These are phyloP conservation scores for Drosophila bocqueti DNA, from an alignment of 1,140 invertebrate genomes.

Conservation along the genomic window DNA sequence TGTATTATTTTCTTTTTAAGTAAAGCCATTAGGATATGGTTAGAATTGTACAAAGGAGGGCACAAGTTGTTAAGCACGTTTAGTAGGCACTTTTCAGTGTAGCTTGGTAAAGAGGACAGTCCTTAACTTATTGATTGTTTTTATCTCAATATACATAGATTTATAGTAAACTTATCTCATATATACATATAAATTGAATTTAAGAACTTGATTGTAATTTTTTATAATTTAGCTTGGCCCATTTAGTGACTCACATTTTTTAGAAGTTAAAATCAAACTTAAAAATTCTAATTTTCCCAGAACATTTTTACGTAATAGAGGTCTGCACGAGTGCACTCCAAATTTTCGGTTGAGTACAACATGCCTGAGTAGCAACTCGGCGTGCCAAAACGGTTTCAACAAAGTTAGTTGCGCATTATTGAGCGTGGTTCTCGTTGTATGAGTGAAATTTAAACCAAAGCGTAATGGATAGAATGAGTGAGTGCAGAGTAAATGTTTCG, in stretches of 20 bases:
- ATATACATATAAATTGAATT: neutral
- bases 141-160: constrained; percentile 1
- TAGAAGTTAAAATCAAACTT: neutral
- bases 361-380: too few relatives aligned
- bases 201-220: neutral
- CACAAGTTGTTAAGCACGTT: constrained; percentile 4
- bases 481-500: too few relatives aligned
- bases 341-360: too few relatives aligned
- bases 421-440: too few relatives aligned
- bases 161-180: neutral
- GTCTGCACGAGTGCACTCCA: too few relatives aligned
- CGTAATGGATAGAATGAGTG: too few relatives aligned
- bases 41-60: constrained; percentile 1
- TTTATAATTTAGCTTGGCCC: constrained; percentile 1
- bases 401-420: too few relatives aligned
- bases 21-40: constrained; percentile 8
- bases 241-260: neutral
- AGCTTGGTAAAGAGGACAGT: neutral
- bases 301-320: too few relatives aligned
- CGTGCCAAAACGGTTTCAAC: too few relatives aligned
- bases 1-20: neutral
- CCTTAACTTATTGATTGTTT: constrained; percentile 1
- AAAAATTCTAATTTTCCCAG: neutral
- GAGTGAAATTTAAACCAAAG: too few relatives aligned
- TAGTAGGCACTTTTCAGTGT: constrained; percentile 12